Evolutionary conservation across 2,888 invertebrate species (phyloP).

Genomic region (Lamproptera curius): DNA sequence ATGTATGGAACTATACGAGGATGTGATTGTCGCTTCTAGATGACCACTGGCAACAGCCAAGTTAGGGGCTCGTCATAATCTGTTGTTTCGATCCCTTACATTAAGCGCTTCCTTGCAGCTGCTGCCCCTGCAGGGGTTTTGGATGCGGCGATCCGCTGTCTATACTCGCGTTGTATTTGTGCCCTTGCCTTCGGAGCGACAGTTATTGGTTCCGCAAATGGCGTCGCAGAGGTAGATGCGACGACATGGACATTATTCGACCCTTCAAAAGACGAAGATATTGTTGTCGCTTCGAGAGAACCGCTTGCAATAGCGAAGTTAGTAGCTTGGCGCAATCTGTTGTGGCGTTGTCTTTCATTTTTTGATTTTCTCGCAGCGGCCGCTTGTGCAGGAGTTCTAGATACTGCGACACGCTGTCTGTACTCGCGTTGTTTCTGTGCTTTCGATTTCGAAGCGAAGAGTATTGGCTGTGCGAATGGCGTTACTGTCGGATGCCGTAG

Average conservation of each 20-base stretch:
- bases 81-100: conserved; percentile 33
- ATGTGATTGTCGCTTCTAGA: conserved; percentile 26
- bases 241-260: conserved; percentile 26
- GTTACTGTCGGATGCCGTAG: too few species aligned
- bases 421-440: conserved; percentile 37
- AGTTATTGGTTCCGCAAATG: too few species aligned
- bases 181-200: conserved; percentile 25
- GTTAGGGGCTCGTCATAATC: conserved; percentile 35
- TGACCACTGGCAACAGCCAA: conserved; percentile 28
- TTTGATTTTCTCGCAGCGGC: conserved; percentile 28
- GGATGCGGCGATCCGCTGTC: conserved; percentile 36
- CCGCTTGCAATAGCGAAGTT: conserved; percentile 29
- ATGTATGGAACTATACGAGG: conserved; percentile 30
- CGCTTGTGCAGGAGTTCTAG: conserved; percentile 35
- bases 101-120: conserved; percentile 29
- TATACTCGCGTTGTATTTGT: conserved; percentile 36
- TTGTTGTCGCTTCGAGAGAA: conserved; percentile 26
- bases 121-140: conserved; percentile 33
- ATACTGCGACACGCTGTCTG: conserved; percentile 36
- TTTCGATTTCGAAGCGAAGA: conserved; percentile 17
- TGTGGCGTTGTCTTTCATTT: conserved; percentile 31
- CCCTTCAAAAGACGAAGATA: conserved; percentile 30
- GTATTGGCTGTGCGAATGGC: too few species aligned
- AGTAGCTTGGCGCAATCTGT: conserved; percentile 35
- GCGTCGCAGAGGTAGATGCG: too few species aligned